These are phyloP conservation scores for Noturus placidus DNA, from an alignment of 2,113 vertebrate genomes.

Conservation along the genomic window DNA sequence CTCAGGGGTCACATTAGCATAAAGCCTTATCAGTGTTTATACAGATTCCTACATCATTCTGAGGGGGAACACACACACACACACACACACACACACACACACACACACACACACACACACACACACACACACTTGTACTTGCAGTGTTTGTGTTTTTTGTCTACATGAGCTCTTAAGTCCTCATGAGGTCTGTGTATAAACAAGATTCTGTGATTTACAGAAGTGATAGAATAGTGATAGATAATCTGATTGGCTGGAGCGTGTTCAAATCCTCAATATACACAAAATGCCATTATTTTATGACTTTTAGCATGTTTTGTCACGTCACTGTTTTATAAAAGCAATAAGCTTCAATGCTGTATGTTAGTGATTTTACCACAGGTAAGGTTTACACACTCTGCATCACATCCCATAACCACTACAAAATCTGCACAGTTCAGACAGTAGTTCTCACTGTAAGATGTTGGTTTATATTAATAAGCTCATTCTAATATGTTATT, in stretches of 20 bases:
- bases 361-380: not conserved
- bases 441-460: too few relatives aligned
- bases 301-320: not conserved
- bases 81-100: not conserved
- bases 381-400: not conserved
- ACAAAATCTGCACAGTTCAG: too few relatives aligned
- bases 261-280: not conserved
- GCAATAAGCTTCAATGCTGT: not conserved
- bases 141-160: not conserved
- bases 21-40: constrained; percentile 48
- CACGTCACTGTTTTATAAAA: not conserved
- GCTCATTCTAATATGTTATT: too few relatives aligned
- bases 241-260: not conserved
- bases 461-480: too few relatives aligned
- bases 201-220: not conserved
- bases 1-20: constrained; percentile 29
- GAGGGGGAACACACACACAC: not conserved
- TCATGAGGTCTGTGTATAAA: not conserved
- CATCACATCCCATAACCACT: not conserved
- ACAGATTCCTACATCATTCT: constrained; percentile 24
- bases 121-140: not conserved
- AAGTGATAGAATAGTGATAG: too few relatives aligned
- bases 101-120: not conserved
- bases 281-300: not conserved
- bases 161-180: not conserved